A percentile compares a stretch with the other conserved stretches of the same genome.
phyloP scores from a whole-genome alignment of 2,113 vertebrate genomes.

The Cynoglossus semilaevis region DNA sequence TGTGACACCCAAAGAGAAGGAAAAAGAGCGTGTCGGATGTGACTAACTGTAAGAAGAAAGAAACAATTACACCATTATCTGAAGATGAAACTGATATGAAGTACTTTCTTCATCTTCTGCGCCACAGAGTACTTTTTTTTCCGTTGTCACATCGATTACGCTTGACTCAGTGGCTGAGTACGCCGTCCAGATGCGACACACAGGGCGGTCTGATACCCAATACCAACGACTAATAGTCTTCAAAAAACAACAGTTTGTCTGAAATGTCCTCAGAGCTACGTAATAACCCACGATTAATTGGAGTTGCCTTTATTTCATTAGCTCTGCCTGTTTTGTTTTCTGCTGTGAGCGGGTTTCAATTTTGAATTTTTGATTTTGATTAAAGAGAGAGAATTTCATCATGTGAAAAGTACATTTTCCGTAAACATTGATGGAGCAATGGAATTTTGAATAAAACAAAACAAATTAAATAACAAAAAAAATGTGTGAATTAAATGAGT shows the following conservation, averaged over 20 bases:
- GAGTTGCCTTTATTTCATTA: constrained; percentile 31
- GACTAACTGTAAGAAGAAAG: constrained; percentile 32
- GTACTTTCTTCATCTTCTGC: constrained; percentile 31
- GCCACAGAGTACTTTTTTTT: constrained; percentile 16
- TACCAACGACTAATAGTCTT: constrained; percentile 30
- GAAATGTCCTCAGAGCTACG: constrained; percentile 22
- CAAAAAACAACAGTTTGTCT: constrained; percentile 29
- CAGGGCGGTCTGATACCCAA: constrained; percentile 33
- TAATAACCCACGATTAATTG: constrained; percentile 22
- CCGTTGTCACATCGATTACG: constrained; percentile 10
- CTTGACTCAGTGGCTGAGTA: constrained; percentile 47
- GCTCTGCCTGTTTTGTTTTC: neutral
- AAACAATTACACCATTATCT: constrained; percentile 51
- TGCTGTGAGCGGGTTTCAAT: constrained; percentile 1
- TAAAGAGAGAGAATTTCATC: constrained; percentile 1
- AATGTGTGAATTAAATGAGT: neutral
- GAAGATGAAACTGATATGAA: constrained; percentile 34
- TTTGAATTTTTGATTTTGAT: constrained; percentile 12
- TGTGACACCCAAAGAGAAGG: constrained; percentile 33
- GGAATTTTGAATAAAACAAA: no score
- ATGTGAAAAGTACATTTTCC: neutral
- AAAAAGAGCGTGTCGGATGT: constrained; percentile 31
- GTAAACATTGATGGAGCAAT: neutral
- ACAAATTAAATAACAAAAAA: no score
- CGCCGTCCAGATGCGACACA: constrained; percentile 38